Evolutionary conservation across 2,797 vertebrate species (phyloP).

Genomic region (Myotis pilosus): DNA sequence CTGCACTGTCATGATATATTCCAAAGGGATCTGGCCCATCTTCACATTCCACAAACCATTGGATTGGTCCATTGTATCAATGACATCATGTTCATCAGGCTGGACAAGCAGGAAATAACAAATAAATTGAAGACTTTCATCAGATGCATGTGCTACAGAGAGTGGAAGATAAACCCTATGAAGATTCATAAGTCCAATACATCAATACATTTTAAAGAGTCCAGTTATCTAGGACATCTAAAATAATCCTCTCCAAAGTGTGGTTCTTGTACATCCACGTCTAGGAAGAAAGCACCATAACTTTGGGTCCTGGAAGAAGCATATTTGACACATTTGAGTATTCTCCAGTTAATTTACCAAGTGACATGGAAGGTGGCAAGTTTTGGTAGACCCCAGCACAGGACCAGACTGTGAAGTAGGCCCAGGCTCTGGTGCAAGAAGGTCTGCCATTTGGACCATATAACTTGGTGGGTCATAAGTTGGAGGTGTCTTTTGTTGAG

Average conservation of each 20-base stretch:
- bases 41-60: not conserved
- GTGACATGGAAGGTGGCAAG: not conserved
- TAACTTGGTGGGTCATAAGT: not conserved
- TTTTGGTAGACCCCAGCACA: not conserved
- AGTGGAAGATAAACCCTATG: not conserved
- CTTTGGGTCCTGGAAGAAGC: not conserved
- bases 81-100: not conserved
- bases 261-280: not conserved
- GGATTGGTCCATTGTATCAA: not conserved
- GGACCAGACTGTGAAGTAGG: not conserved
- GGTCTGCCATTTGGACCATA: not conserved
- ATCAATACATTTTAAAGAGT: not conserved
- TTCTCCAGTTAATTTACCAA: not conserved
- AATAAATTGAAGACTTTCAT: not conserved
- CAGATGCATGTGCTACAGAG: not conserved
- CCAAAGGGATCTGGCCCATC: not conserved
- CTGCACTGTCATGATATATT: not conserved
- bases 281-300: not conserved
- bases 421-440: not conserved
- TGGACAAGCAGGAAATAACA: not conserved
- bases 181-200: not conserved
- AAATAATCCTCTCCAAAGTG: not conserved
- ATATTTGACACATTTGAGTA: not conserved
- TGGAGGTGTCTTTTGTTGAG: not conserved
- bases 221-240: not conserved